A percentile compares a stretch with the other conserved stretches of the same genome.
Evolutionary conservation across 1,140 invertebrate species (phyloP).

Genomic region (Platyura marginata): DNA sequence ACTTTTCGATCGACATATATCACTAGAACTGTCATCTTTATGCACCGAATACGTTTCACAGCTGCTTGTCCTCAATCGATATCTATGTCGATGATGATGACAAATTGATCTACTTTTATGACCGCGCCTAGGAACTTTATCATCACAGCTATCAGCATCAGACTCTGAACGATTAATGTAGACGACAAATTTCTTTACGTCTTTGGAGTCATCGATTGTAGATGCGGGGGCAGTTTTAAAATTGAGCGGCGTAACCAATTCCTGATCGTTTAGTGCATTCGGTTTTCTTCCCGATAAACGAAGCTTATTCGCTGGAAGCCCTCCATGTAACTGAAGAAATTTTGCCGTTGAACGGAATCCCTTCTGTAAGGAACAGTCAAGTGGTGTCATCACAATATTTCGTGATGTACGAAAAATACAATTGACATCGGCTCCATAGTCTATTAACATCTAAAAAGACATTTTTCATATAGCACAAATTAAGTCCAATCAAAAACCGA

Average conservation of each 20-base stretch:
- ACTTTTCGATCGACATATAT: slow-evolving; percentile 22
- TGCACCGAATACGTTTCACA: slow-evolving; percentile 12
- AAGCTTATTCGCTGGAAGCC: slow-evolving; percentile 53
- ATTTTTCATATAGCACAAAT: too few relatives aligned
- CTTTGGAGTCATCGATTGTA: slow-evolving; percentile 2
- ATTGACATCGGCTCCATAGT: slow-evolving; percentile 65
- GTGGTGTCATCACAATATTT: slow-evolving; percentile 66
- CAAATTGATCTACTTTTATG: slow-evolving; percentile 1
- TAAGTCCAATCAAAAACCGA: background rate
- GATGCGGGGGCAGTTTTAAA: slow-evolving; percentile 2
- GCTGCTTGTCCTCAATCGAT: slow-evolving; percentile 13
- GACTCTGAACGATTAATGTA: slow-evolving; percentile 18
- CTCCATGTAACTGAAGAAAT: slow-evolving; percentile 80
- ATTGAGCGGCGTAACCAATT: slow-evolving; percentile 16
- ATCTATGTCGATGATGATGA: slow-evolving; percentile 2
- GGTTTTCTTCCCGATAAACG: slow-evolving; percentile 15
- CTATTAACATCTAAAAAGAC: slow-evolving; percentile 49
- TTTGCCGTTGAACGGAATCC: slow-evolving; percentile 80
- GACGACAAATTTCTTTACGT: slow-evolving; percentile 19
- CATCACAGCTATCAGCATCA: slow-evolving; percentile 7
- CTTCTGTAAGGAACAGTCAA: slow-evolving; percentile 75
- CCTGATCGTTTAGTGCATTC: slow-evolving; percentile 17
- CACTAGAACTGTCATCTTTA: slow-evolving; percentile 6
- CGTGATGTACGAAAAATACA: slow-evolving; percentile 62
- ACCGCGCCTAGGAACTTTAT: background rate